Conservation (phyloP, 2,113 vertebrate genomes). For the Proteles cristata region DNA sequence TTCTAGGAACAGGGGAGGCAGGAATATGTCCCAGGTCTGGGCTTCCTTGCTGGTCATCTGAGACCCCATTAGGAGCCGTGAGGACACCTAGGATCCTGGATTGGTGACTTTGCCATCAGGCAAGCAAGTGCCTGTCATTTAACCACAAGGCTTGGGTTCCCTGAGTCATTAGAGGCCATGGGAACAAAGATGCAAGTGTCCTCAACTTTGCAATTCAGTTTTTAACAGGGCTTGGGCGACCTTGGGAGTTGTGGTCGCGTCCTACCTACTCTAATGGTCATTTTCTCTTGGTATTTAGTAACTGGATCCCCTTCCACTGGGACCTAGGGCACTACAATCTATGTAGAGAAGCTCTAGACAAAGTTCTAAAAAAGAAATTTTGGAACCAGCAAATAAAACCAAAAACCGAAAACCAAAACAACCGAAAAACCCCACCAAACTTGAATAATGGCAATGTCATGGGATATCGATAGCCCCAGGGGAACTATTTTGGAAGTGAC, state of each 20-base stretch:
- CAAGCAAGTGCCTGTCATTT: not conserved
- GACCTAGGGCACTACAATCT: not conserved
- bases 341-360: not conserved
- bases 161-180: too few species aligned
- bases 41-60: not conserved
- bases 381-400: not conserved
- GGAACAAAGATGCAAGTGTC: not conserved
- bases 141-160: not conserved
- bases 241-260: too few species aligned
- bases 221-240: not conserved
- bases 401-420: not conserved
- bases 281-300: not conserved
- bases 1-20: not conserved
- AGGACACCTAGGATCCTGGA: not conserved
- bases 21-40: not conserved
- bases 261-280: not conserved
- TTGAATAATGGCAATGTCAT: not conserved
- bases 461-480: not conserved
- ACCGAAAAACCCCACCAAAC: not conserved
- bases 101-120: not conserved
- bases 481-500: not conserved
- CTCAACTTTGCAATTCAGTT: not conserved
- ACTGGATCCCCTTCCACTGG: not conserved
- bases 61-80: not conserved
- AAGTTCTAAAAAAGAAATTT: not conserved